Evolutionary conservation across 1,140 invertebrate species (phyloP).

Genomic region (Lysiphlebus fabarum): DNA sequence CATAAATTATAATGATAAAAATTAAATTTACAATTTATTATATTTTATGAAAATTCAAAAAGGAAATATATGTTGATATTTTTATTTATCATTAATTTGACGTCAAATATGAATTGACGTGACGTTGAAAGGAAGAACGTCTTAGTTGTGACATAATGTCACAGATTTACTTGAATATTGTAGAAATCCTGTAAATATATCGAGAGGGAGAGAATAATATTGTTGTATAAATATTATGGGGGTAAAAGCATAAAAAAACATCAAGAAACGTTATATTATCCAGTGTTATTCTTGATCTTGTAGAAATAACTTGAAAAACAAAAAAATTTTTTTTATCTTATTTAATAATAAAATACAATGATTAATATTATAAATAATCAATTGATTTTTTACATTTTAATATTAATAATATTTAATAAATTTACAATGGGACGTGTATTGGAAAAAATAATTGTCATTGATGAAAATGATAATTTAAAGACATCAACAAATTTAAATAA

Average conservation of each 20-base stretch:
- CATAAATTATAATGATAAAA: too few species aligned
- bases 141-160: too few species aligned
- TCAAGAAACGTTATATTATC: not conserved
- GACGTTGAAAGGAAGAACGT: not conserved
- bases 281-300: slow-evolving; percentile 17
- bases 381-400: not conserved
- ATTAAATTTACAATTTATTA: too few species aligned
- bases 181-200: too few species aligned
- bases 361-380: not conserved
- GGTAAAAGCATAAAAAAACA: slow-evolving; percentile 19
- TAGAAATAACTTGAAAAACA: not conserved
- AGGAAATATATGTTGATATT: too few species aligned
- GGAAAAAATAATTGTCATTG: not conserved
- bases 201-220: too few species aligned
- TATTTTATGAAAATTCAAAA: too few species aligned
- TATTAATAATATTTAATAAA: not conserved
- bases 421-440: not conserved
- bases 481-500: too few species aligned
- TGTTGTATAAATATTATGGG: not conserved
- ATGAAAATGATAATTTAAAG: not conserved
- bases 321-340: not conserved
- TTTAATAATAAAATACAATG: not conserved
- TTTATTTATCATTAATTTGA: too few species aligned
- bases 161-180: not conserved
- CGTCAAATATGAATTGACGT: too few species aligned